Conservation (phyloP, 2,113 vertebrate species). For the Mustelus asterias region DNA sequence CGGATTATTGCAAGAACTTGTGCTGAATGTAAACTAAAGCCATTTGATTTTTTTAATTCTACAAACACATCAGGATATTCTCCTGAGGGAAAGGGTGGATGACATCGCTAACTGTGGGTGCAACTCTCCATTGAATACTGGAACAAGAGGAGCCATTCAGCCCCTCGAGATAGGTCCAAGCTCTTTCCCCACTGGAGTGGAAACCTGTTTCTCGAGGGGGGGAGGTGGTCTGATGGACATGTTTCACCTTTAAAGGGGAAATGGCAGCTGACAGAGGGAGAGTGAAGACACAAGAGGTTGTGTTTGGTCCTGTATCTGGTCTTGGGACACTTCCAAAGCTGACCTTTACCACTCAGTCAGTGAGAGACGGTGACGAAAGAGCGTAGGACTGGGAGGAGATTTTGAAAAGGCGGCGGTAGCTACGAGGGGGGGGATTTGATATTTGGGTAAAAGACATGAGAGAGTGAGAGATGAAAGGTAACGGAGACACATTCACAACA, state of each 20-base stretch:
- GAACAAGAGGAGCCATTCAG: neutral
- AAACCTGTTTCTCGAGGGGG: neutral
- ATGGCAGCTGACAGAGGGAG: neutral
- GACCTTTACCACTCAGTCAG: no score
- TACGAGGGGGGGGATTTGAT: neutral
- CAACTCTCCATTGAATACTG: neutral
- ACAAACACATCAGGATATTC: neutral
- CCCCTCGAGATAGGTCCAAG: neutral
- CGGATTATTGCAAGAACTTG: neutral
- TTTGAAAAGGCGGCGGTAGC: neutral
- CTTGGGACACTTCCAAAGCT: neutral
- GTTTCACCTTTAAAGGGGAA: neutral
- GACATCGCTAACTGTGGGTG: neutral
- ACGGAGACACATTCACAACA: neutral
- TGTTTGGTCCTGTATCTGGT: neutral
- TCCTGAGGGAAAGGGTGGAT: neutral
- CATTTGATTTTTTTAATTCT: neutral
- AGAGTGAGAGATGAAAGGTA: neutral
- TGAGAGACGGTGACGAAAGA: neutral
- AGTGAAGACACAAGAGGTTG: neutral
- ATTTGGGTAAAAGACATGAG: neutral
- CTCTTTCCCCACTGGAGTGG: neutral
- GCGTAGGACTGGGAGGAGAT: neutral
- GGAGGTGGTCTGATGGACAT: neutral
- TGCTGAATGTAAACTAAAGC: conserved; percentile 11